Conservation (phyloP, 2,797 vertebrate species). For the Gorsachius magnificus region DNA sequence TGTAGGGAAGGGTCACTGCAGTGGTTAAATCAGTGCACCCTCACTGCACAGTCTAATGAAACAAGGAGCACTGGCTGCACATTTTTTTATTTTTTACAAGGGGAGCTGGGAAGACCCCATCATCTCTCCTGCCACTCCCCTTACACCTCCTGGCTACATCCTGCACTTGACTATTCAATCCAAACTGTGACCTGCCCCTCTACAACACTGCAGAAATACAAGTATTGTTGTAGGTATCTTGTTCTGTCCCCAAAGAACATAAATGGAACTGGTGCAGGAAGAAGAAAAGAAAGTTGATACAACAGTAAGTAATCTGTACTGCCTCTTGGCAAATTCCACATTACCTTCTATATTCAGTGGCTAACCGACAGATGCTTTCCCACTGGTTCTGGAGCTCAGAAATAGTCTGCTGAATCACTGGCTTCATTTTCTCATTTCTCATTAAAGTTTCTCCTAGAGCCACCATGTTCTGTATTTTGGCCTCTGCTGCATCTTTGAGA, state of each 20-base stretch:
- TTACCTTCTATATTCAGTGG: slow-evolving; percentile 72
- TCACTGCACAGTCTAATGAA: neutral
- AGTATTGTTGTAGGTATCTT: neutral
- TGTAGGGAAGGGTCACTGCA: neutral
- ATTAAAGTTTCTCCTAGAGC: slow-evolving; percentile 75
- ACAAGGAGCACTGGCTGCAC: neutral
- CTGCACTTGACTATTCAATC: neutral
- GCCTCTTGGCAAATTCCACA: neutral
- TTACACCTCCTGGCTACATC: neutral
- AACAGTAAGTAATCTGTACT: neutral
- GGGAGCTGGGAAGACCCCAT: neutral
- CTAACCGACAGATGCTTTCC: slow-evolving; percentile 56
- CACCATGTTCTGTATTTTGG: slow-evolving; percentile 76
- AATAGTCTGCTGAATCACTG: slow-evolving; percentile 25
- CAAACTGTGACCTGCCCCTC: neutral
- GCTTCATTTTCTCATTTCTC: slow-evolving; percentile 4
- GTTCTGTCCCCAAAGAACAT: neutral
- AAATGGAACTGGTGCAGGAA: neutral
- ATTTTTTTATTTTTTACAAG: too few relatives aligned
- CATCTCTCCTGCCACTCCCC: too few relatives aligned
- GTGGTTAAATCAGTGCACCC: neutral
- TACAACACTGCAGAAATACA: neutral
- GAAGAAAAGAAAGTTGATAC: neutral
- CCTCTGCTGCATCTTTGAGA: slow-evolving; percentile 77
- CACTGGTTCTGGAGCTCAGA: slow-evolving; percentile 65